A percentile compares a stretch with the other conserved stretches of the same genome.
phyloP scores from a whole-genome alignment of 2,113 vertebrate genomes.

The Orthonyx spaldingii region DNA sequence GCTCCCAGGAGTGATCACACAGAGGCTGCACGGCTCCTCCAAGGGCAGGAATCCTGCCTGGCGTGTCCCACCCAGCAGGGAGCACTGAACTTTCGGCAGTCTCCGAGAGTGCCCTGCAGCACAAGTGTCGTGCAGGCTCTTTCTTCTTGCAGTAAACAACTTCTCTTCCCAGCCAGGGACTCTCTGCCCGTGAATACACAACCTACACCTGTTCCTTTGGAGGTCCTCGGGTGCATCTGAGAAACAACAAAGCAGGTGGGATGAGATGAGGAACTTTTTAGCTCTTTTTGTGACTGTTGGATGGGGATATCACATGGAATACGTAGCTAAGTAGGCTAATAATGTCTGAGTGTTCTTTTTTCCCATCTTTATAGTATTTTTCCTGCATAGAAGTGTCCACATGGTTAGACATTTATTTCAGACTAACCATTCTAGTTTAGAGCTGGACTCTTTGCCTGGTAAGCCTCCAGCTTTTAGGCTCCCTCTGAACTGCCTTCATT shows the following conservation, averaged over 20 bases:
- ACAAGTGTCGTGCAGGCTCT: not conserved
- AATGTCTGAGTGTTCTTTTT: not conserved
- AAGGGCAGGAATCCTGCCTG: not conserved
- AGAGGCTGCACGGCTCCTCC: not conserved
- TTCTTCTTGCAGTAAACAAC: not conserved
- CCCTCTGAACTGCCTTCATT: not conserved
- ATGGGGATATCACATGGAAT: not conserved
- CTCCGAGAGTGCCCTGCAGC: not conserved
- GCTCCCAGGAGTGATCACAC: not conserved
- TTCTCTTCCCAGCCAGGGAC: not conserved
- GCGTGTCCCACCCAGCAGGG: not conserved
- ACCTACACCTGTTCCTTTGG: rapidly evolving
- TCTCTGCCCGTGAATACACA: not conserved
- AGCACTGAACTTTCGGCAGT: not conserved
- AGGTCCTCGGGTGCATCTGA: not conserved
- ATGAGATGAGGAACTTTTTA: not conserved
- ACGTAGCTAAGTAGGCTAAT: not conserved
- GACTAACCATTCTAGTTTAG: not conserved
- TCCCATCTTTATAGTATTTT: not conserved
- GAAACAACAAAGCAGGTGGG: not conserved
- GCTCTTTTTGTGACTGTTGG: not conserved
- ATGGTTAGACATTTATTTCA: not conserved
- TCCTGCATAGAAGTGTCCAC: not conserved
- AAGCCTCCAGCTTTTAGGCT: not conserved
- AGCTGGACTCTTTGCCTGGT: not conserved